Conservation (phyloP, 2,113 vertebrate genomes). For the Ophiodon elongatus region DNA sequence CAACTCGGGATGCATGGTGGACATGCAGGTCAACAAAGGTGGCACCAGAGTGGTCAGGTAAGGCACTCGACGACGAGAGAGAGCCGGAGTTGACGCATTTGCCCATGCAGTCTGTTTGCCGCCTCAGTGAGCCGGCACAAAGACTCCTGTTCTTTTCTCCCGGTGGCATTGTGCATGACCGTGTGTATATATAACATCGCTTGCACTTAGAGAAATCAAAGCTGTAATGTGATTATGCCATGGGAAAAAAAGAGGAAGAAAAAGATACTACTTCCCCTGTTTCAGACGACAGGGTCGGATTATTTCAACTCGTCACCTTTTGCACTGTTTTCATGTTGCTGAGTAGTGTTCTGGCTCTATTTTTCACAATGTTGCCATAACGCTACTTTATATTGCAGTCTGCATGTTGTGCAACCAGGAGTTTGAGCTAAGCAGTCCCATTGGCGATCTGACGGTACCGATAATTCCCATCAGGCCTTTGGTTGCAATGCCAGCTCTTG, state of each 20-base stretch:
- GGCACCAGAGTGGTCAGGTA: conserved; percentile 93
- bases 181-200: conserved; percentile 21
- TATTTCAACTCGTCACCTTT: background rate
- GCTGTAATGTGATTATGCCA: conserved; percentile 35
- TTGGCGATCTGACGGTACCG: background rate
- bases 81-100: conserved; percentile 17
- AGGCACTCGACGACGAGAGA: background rate
- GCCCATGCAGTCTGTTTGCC: conserved; percentile 28
- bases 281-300: background rate
- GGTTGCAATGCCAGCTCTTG: background rate
- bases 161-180: conserved; percentile 21
- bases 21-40: conserved; percentile 93
- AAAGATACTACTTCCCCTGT: background rate
- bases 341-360: background rate
- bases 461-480: background rate
- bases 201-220: conserved; percentile 27
- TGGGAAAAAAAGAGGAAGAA: conserved; percentile 5
- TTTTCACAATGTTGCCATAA: background rate
- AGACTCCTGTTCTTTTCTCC: conserved; percentile 35
- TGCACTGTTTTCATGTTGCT: background rate
- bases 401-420: background rate
- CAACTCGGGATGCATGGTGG: conserved; percentile 92
- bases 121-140: conserved; percentile 46
- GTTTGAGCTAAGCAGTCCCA: background rate
- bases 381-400: background rate